Conservation (phyloP, 2,113 vertebrate genomes). For the Charadrius vociferus region DNA sequence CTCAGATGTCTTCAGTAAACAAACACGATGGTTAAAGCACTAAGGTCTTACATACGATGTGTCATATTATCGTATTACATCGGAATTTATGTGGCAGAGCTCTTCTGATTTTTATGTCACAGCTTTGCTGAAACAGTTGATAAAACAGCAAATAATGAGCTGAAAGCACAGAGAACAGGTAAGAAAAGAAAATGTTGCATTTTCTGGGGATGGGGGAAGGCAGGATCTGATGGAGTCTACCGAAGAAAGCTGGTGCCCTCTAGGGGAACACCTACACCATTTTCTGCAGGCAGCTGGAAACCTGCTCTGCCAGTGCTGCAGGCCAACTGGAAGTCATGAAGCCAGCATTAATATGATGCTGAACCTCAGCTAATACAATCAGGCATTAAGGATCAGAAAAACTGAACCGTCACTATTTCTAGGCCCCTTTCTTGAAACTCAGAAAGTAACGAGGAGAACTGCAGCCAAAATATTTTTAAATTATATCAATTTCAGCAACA, state of each 20-base stretch:
- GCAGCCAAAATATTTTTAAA: neutral
- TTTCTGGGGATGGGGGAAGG: neutral
- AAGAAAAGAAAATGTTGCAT: neutral
- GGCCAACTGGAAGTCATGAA: neutral
- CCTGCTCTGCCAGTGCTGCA: neutral
- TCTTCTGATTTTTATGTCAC: neutral
- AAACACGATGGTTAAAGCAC: neutral
- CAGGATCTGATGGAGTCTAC: neutral
- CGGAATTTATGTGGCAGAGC: neutral
- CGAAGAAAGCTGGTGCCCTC: neutral
- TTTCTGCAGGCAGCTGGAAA: neutral
- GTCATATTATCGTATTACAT: neutral
- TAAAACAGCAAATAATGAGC: neutral
- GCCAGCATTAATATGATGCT: rapidly evolving
- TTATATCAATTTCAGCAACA: neutral
- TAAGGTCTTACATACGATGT: neutral
- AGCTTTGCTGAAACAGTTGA: neutral
- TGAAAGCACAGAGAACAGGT: neutral
- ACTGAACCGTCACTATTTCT: neutral
- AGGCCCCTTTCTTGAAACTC: neutral
- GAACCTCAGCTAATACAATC: neutral
- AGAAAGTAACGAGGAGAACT: neutral
- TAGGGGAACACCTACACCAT: neutral
- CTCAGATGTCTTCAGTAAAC: neutral
- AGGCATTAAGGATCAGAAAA: neutral